Evolutionary conservation across 2,888 invertebrate species (phyloP).

Genomic region (Artemia sinica): DNA sequence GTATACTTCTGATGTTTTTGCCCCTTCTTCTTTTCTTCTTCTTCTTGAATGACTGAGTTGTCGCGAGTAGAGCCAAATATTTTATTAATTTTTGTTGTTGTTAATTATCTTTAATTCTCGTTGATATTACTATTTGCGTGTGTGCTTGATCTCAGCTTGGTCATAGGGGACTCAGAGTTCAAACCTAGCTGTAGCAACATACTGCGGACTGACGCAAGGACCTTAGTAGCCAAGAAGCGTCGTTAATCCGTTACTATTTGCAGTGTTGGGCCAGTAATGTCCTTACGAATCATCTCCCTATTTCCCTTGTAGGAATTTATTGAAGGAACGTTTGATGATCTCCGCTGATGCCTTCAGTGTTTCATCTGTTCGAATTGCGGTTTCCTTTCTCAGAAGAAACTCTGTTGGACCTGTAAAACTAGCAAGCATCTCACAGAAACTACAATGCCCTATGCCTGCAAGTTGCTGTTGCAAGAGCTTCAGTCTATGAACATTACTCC

Average conservation of each 20-base stretch:
- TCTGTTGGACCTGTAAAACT: constrained; percentile 84
- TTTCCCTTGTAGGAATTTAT: constrained; percentile 56
- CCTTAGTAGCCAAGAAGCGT: too few relatives aligned
- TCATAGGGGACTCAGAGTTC: too few relatives aligned
- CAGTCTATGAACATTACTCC: constrained; percentile 97
- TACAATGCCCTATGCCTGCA: constrained; percentile 96
- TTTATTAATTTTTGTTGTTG: too few relatives aligned
- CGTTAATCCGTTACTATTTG: too few relatives aligned
- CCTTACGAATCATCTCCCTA: too few relatives aligned
- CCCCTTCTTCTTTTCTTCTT: too few relatives aligned
- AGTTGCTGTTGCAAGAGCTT: constrained; percentile 88
- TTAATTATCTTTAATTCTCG: background rate
- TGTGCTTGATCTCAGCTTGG: too few relatives aligned
- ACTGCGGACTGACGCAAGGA: background rate
- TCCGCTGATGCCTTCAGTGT: constrained; percentile 93
- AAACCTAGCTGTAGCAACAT: too few relatives aligned
- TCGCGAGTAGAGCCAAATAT: background rate
- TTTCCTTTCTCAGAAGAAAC: constrained; percentile 34
- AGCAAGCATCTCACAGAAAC: constrained; percentile 82
- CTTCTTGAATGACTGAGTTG: background rate
- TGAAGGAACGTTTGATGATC: constrained; percentile 90
- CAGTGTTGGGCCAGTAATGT: too few relatives aligned
- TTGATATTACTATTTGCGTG: constrained; percentile 9
- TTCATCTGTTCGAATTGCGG: constrained; percentile 94
- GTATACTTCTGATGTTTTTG: too few relatives aligned